Evolutionary conservation across 2,797 vertebrate genomes (phyloP), one percentile per base, ranked within the genome.

Genomic region (Lacerta agilis): DNA sequence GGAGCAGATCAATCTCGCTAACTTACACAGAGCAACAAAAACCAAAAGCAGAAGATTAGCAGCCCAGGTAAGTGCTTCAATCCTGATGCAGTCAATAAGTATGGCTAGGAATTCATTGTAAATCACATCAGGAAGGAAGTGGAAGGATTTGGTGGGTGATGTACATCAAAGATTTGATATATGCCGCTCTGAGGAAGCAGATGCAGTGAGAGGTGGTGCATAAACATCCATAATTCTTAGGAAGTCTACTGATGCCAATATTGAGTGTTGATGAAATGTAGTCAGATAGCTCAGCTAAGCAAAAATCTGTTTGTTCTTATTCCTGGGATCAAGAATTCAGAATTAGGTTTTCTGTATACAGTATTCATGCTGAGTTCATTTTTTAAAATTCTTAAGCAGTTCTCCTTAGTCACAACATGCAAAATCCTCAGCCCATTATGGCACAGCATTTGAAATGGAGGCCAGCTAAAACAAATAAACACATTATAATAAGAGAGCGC

Each of bases 141-240:
- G 77, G 27, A 38, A 84, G 36, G 8, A 1, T 88, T 20, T 49
- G 77, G 25, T 18, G n/a, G 25, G 64, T 90, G 58, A 45, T 82
- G 33, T 0, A 0, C 64, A 58, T 86, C 71, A 69, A 5, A 8
- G 23, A n/a, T 85, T 86, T 93, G 85, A 80, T 92, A 90, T 82
- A 90, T 27, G 4, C 49, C 66, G 45, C 29, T 87, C 79, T 80
- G 85, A 91, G 85, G 43, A 90, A 76, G 79, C 1, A 83, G 29
- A 61, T 93, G 91, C n/a, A 93, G 29, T 58, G 88, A 72, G 3
- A 83, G 41, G n/a, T 89, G 67, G 69, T 88, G 15, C 27, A 13
- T 55, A 89, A 87, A 66, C 11, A 49, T 25, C 78, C 66, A 23
- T 79, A 89, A 86, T 75, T 9, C 79, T 29, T n/a, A 38, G 29